Evolutionary conservation across 1,140 invertebrate genomes (phyloP), one percentile per base, ranked within the genome.

Genomic region (Drosophila subpulchrella): DNA sequence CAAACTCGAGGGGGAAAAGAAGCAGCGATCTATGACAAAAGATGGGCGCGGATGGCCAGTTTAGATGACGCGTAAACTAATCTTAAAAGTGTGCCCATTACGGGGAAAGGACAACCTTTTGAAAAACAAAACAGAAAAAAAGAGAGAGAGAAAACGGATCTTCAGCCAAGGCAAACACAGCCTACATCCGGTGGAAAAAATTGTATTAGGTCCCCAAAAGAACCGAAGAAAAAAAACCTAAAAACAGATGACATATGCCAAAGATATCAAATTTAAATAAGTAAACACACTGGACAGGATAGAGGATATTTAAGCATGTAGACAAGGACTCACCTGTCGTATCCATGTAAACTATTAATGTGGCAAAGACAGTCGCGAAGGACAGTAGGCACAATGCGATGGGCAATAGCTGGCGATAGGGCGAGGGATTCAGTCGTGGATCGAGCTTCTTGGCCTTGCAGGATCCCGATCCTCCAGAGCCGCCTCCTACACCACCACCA

Each of bases 321-420:
- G 30, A 17, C 7, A 46, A 39, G 47, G 51, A 88, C 82, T 93
- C 91, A 95, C 95, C 94, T 91, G 94, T 94, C 82, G 94, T 95
- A 84, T 95, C 94, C 94, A 95, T 95, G 78, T 95, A 95, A 71
- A 95, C 93, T 39, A 95, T 93, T 74, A 95, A 92, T 72, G 95
- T 93, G 20, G 94, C 94, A 93, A 95, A 95, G 12, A 95, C 95
- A 39, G 94, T 94, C 39, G 95, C 94, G 91, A 95, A 95, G 36
- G 95, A 95, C 20, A 95, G 82, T 59, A 95, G 92, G 93, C 95
- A 95, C 65, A 95, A 81, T 20, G 94, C 93, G 7, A 94, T 93
- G 10, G 95, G 95, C 77, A 95, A 82, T 36, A 95, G 83, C 73
- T 94, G 93, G 70, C 94, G 91, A 76, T 91, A 92, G 51, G 84